These are phyloP conservation scores for Caenorhabditis parvicauda DNA, from an alignment of 2,888 invertebrate species.

Conservation along the genomic window DNA sequence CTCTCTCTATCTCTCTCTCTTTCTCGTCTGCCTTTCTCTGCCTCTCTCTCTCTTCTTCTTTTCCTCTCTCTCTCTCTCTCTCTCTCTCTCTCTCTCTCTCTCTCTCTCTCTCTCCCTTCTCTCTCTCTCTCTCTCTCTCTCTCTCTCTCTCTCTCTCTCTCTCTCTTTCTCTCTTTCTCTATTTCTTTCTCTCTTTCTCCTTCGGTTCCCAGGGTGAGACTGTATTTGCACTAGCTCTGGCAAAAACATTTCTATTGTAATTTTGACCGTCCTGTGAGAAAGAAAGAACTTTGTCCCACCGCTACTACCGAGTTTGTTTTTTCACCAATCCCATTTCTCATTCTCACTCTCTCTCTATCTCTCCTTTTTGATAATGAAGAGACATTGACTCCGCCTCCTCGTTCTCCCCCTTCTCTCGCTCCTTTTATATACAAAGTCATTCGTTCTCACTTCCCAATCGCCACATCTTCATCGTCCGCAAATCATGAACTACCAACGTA, in stretches of 20 bases:
- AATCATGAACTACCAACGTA: not conserved
- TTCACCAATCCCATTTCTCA: not conserved
- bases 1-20: conserved; percentile 19
- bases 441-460: not conserved
- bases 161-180: not conserved
- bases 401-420: not conserved
- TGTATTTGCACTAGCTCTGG: not conserved
- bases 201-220: not conserved
- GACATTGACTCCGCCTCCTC: not conserved
- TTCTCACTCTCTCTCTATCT: not conserved
- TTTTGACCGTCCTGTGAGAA: not conserved
- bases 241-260: not conserved
- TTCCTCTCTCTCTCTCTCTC: conserved; percentile 1
- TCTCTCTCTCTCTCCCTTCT: conserved; percentile 9
- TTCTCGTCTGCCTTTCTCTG: conserved; percentile 5
- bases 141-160: not conserved
- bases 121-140: conserved; percentile 1
- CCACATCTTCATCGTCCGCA: not conserved
- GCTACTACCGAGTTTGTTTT: too few species aligned
- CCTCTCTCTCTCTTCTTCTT: not conserved
- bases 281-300: too few species aligned
- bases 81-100: conserved; percentile 1
- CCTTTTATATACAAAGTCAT: not conserved
- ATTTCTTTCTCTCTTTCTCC: not conserved
- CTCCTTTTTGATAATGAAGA: not conserved